Evolutionary conservation across 2,113 vertebrate species (phyloP).

Genomic region (Shinisaurus crocodilurus): DNA sequence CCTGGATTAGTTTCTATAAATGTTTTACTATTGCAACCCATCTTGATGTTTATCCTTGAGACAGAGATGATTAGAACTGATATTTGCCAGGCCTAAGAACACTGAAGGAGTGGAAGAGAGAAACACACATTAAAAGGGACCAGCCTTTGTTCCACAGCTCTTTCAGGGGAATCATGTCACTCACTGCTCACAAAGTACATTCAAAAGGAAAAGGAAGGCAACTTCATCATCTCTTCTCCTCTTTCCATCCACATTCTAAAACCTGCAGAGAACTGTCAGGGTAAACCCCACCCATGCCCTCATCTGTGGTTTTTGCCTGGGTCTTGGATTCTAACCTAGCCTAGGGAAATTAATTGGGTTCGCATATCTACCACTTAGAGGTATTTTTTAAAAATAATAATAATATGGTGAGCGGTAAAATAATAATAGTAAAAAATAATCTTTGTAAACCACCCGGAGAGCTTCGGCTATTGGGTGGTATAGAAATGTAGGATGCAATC

Average conservation of each 20-base stretch:
- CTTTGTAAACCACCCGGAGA: too few species aligned
- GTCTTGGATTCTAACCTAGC: not conserved
- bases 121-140: not conserved
- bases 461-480: too few species aligned
- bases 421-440: too few species aligned
- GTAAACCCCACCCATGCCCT: not conserved
- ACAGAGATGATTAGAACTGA: not conserved
- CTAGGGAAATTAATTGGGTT: too few species aligned
- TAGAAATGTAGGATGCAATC: too few species aligned
- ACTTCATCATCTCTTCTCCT: not conserved
- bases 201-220: not conserved
- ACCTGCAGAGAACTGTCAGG: not conserved
- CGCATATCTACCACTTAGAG: too few species aligned
- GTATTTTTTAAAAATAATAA: too few species aligned
- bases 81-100: not conserved
- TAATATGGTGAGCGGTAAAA: too few species aligned
- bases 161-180: not conserved
- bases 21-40: not conserved
- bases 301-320: not conserved
- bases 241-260: not conserved
- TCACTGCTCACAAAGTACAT: not conserved
- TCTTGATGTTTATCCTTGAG: not conserved
- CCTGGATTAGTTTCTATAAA: not conserved
- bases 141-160: not conserved
- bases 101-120: not conserved